Base-by-base conservation (phyloP, 2,888 invertebrate species). In the Polyploca ridens region DNA sequence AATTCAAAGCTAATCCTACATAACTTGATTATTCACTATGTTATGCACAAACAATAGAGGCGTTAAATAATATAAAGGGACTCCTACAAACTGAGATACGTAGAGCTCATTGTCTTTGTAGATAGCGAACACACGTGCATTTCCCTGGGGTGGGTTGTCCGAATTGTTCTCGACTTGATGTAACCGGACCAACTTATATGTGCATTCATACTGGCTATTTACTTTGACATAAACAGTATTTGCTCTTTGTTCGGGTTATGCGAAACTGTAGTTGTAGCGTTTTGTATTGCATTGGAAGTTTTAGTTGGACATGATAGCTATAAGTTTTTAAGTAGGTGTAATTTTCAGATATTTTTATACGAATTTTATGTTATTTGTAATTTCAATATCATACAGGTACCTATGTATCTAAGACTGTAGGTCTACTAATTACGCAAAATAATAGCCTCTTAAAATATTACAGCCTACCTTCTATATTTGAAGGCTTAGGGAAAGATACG, bases 141-240 rank as follows among this genome's bases (percentile, higher is more conserved):
- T 86, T 84, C 84, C 81, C 83, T 60, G 62, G 79, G 79, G 85
- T 66, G 65, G 70, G 68, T 71, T 74, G 76, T 74, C 77, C 77
- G 75, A 71, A 78, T 78, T 74, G 75, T 74, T 71, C 74, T 67
- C 54, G 72, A 67, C 72, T 68, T 65, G 27, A 19, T 68, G 76
- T 75, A 74, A 75, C 73, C 63, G 70, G 74, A 69, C 63, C 57
- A 62, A 62, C 62, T 62, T 62, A 62, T 62, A 57, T 57, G 54
- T 38, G 57, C 62, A 44, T 41, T 61, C 61, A 61, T 61, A 44
- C 19, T 41, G 61, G 13, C 61, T 61, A 61, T 41, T 61, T 61
- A 41, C 61, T 41, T 41, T 61, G 19, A 60, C 41, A 19, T 60
- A 41, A 44, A 41, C 44, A 61, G 27, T 61, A 3, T 61, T 61